These are phyloP conservation scores for Pithys albifrons DNA, from an alignment of 2,113 vertebrate genomes.

Conservation along the genomic window DNA sequence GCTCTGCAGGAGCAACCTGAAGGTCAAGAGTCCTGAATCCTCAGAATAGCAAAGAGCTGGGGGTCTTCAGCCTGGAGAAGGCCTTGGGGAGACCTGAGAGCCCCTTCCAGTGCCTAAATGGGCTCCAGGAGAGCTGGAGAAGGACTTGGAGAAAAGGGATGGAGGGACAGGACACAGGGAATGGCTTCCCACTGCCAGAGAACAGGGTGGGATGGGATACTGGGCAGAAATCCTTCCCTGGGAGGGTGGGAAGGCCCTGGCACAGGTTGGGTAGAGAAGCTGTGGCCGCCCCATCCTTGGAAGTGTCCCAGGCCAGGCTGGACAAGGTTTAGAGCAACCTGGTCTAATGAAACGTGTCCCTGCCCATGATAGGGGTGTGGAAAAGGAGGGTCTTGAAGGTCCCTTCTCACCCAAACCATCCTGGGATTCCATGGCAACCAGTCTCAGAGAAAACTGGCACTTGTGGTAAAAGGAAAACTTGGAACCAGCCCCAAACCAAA, in stretches of 20 bases:
- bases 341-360: background rate
- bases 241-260: background rate
- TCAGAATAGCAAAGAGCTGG: background rate
- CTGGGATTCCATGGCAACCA: background rate
- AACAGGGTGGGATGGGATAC: fast-evolving
- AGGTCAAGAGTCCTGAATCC: background rate
- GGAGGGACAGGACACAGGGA: background rate
- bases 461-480: background rate
- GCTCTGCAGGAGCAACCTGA: background rate
- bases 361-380: background rate
- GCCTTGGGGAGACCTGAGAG: background rate
- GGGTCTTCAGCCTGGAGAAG: background rate
- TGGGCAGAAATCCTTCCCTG: background rate
- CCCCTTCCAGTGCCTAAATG: background rate
- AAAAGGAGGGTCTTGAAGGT: background rate
- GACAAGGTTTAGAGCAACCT: background rate
- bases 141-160: background rate
- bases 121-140: background rate
- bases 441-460: background rate
- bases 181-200: background rate
- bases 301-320: background rate
- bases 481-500: background rate
- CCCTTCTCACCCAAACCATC: background rate
- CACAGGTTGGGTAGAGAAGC: background rate
- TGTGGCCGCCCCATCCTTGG: background rate